phyloP scores from a whole-genome alignment of 2,113 vertebrate species.

The Triplophysa siluroides region DNA sequence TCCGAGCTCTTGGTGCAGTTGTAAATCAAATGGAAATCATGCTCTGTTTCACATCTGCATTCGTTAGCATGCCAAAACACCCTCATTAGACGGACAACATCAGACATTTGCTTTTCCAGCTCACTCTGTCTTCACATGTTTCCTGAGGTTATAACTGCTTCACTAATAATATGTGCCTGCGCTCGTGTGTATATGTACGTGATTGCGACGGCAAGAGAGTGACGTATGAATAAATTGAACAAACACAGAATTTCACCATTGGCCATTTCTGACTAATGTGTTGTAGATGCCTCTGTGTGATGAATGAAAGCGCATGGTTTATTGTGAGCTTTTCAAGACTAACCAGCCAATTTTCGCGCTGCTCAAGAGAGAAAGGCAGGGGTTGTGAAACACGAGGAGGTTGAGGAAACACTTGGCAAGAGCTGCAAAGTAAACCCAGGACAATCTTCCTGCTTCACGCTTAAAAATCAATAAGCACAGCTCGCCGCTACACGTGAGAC shows the following conservation, averaged over 20 bases:
- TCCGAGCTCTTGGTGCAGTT: conserved; percentile 17
- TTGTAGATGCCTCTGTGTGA: too few relatives aligned
- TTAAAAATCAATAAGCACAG: conserved; percentile 62
- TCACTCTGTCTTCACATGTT: conserved; percentile 30
- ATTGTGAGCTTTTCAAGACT: conserved; percentile 31
- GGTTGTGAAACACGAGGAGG: conserved; percentile 51
- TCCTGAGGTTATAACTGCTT: conserved; percentile 28
- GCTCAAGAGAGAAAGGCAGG: background rate
- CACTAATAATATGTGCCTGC: conserved; percentile 1
- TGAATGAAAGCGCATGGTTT: too few relatives aligned
- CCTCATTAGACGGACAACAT: conserved; percentile 44
- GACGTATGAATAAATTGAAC: too few relatives aligned
- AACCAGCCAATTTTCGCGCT: conserved; percentile 54
- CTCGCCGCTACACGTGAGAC: conserved; percentile 51
- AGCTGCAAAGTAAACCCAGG: conserved; percentile 62
- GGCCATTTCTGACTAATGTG: too few relatives aligned
- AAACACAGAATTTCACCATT: too few relatives aligned
- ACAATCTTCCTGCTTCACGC: conserved; percentile 60
- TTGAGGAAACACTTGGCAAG: conserved; percentile 64
- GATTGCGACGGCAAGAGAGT: conserved; percentile 1
- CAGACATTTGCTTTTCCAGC: conserved; percentile 45
- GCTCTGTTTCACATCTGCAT: conserved; percentile 46
- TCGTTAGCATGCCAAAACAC: conserved; percentile 42
- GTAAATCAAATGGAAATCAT: conserved; percentile 52
- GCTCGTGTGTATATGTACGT: conserved; percentile 14